Base-by-base conservation (phyloP, 1,140 invertebrate species). In the Vollenhovia emeryi region DNA sequence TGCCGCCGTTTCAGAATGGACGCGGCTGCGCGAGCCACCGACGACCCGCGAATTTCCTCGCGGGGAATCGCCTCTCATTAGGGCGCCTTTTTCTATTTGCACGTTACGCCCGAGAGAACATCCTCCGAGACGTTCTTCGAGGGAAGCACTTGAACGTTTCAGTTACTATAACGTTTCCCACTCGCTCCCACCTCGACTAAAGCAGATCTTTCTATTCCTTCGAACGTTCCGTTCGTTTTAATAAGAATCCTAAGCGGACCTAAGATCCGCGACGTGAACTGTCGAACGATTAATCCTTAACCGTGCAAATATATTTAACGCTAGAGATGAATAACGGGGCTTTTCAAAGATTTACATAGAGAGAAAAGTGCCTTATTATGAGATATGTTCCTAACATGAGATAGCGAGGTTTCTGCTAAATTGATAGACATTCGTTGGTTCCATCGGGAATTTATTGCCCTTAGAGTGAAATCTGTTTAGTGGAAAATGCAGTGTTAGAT, bases 1-100 rank as follows among this genome's bases (percentile, higher is more conserved):
- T 62, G 57, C 18, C 11, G 9, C 30, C 27, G 45, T 21, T 64
- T 64, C 36, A 71, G 82, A 86, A 83, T 69, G 66, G 30, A 57
- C 69, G 36, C 33, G 55, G 59, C 69, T 33, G 24, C 11, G 64
- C 11, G 55, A 52, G 73, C 36, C 62, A n/a, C 21, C 43, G 18
- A 57, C 68, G 40, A 36, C 4, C 4, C 57, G 40, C 40, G 50
- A 57, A 50, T 71, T 27, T 55, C 43, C 43, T 68, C 64, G 36
- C 24, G 3, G 24, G 40, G 55, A 59, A 69, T 55, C 33, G 79
- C 11, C n/a, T 66, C 50, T 73, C 27, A 11, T 76, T 68, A 78
- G 55, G 62, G 30, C 11, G n/a, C 30, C 30, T 48, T 43, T 74
- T 68, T 68, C 75, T 68, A 50, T 79, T 79, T 74, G 50, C 66